phyloP scores from a whole-genome alignment of 92 coral and sea anemone species.

The Epizoanthus stellaris region DNA sequence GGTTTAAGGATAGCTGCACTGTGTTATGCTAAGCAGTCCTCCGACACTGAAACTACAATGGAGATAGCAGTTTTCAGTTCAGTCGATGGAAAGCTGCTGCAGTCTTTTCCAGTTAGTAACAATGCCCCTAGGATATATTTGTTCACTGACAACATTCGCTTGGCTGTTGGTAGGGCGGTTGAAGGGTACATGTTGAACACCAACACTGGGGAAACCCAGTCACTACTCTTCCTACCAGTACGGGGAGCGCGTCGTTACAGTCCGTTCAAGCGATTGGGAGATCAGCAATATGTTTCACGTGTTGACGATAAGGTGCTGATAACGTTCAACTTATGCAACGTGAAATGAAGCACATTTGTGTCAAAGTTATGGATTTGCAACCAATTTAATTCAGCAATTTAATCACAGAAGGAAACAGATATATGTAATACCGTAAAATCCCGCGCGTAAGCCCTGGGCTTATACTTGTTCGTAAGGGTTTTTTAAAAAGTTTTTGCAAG shows the following conservation, averaged over 20 bases:
- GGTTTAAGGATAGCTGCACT: slow-evolving; percentile 30
- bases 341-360: background rate
- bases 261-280: slow-evolving; percentile 1
- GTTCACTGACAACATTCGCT: slow-evolving; percentile 18
- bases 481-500: too few species aligned
- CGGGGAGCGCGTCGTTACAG: background rate
- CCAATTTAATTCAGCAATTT: too few species aligned
- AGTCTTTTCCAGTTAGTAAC: background rate
- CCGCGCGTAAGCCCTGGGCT: too few species aligned
- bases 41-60: background rate
- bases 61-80: slow-evolving; percentile 22
- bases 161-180: slow-evolving; percentile 4
- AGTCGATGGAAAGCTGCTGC: slow-evolving; percentile 16
- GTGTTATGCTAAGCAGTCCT: background rate
- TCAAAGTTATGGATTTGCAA: too few species aligned
- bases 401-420: too few species aligned
- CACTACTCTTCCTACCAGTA: background rate
- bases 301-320: background rate
- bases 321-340: slow-evolving; percentile 27
- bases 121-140: background rate
- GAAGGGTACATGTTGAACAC: background rate
- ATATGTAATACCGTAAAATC: too few species aligned
- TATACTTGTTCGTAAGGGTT: too few species aligned
- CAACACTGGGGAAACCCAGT: slow-evolving; percentile 3
- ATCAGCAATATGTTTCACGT: background rate